These are phyloP conservation scores for Drosophila neotestacea DNA, from an alignment of 2,888 invertebrate species.

Conservation along the genomic window DNA sequence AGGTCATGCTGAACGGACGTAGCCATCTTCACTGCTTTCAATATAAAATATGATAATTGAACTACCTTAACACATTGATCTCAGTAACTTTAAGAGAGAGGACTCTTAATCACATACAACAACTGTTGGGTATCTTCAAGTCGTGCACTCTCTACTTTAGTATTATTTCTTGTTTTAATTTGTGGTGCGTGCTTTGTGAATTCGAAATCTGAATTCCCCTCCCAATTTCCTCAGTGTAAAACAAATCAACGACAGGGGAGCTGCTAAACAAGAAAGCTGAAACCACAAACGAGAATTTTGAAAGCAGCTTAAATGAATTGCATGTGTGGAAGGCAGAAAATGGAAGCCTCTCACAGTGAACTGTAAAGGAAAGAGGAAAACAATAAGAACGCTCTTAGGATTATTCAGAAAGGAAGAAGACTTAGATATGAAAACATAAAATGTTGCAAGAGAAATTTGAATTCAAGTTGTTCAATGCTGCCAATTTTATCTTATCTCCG, in stretches of 20 bases:
- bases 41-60: neutral
- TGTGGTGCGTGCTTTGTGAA: slow-evolving; percentile 65
- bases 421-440: neutral
- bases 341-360: slow-evolving; percentile 23
- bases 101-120: no score
- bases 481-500: neutral
- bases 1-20: neutral
- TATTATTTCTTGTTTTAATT: slow-evolving; percentile 61
- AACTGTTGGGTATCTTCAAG: neutral
- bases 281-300: slow-evolving; percentile 25
- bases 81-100: no score
- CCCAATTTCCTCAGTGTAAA: neutral
- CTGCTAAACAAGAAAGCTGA: slow-evolving; percentile 17
- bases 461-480: neutral
- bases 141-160: no score
- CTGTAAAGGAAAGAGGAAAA: slow-evolving; percentile 2
- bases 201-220: slow-evolving; percentile 56
- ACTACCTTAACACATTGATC: neutral
- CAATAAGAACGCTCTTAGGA: slow-evolving; percentile 19
- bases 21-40: neutral
- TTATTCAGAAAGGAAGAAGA: slow-evolving; percentile 13
- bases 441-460: neutral
- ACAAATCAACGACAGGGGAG: slow-evolving; percentile 2
- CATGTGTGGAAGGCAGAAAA: slow-evolving; percentile 41
- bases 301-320: slow-evolving; percentile 61